phyloP scores from a whole-genome alignment of 2,888 invertebrate species.

The Pycnomerus fuliginosus region DNA sequence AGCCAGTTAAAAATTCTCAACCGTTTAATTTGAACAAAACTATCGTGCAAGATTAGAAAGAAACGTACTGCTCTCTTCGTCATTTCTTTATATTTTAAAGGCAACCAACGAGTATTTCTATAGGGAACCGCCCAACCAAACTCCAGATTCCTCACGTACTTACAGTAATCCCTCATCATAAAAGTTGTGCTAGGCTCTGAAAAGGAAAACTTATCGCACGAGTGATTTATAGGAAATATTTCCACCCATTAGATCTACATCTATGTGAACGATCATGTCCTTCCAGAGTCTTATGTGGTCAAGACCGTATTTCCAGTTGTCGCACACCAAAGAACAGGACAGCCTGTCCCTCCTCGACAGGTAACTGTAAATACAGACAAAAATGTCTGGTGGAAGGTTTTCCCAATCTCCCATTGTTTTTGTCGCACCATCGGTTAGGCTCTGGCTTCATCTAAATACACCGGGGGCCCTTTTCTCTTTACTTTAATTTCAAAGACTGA shows the following conservation, averaged over 20 bases:
- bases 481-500: constrained; percentile 18
- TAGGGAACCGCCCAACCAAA: constrained; percentile 55
- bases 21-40: constrained; percentile 48
- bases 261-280: constrained; percentile 41
- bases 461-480: constrained; percentile 8
- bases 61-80: constrained; percentile 47
- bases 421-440: constrained; percentile 7
- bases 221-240: too few relatives aligned
- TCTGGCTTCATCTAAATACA: constrained; percentile 7
- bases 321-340: constrained; percentile 43
- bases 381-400: constrained; percentile 38
- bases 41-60: constrained; percentile 41
- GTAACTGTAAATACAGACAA: constrained; percentile 42
- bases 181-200: constrained; percentile 43
- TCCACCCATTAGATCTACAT: constrained; percentile 45
- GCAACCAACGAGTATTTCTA: constrained; percentile 46
- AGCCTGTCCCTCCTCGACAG: constrained; percentile 42
- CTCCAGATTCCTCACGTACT: constrained; percentile 52
- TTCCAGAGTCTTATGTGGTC: constrained; percentile 42
- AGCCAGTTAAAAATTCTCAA: constrained; percentile 55
- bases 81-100: constrained; percentile 49
- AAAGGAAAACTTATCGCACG: too few relatives aligned
- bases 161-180: constrained; percentile 47
- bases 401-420: constrained; percentile 34
- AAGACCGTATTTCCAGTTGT: constrained; percentile 41